Base-by-base conservation (phyloP, 2,888 invertebrate genomes). In the Melitaea athalia region DNA sequence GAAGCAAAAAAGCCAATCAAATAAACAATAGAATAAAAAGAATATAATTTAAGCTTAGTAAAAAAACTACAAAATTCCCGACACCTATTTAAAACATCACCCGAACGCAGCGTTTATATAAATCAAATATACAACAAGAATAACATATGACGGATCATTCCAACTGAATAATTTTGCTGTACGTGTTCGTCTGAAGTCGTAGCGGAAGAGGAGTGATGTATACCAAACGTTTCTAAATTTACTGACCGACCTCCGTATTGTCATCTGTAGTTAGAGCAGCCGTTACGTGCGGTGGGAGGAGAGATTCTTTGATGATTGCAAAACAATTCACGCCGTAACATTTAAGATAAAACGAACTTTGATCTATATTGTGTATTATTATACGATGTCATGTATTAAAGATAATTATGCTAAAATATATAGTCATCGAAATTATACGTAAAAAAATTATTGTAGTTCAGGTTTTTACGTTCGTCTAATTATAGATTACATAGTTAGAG, bases 221-320 rank as follows among this genome's bases (percentile, higher is more conserved):
- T 61, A 64, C 70, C 72, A 70, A 72, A 71, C 70, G 69, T 63
- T 68, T 76, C 75, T 76, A 75, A 69, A 75, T 76, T 70, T 75
- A 76, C 69, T 67, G 59, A 50, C 61, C 64, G 74, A 64, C 71
- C 71, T 71, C 72, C 71, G 74, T 72, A 75, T 73, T 75, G 75
- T 76, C 74, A 74, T 76, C 66, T 69, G 63, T 42, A 55, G 64
- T 55, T 55, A 42, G 24, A 55, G 53, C 24, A 11, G 43, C 45
- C 4, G 43, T 49, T 69, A 42, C 57, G 57, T 57, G 33, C n/a
- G 8, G 42, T 42, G 7, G 8, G n/a, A 42, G 15, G 15, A n/a
- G 38, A 42, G 15, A 3, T 17, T 57, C 57, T 57, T 57, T 57
- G 57, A 57, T 15, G 57, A 57, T 57, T 11, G 10, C n/a, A 57